Evolutionary conservation across 2,888 invertebrate species (phyloP).

Genomic region (Megamerina dolium): DNA sequence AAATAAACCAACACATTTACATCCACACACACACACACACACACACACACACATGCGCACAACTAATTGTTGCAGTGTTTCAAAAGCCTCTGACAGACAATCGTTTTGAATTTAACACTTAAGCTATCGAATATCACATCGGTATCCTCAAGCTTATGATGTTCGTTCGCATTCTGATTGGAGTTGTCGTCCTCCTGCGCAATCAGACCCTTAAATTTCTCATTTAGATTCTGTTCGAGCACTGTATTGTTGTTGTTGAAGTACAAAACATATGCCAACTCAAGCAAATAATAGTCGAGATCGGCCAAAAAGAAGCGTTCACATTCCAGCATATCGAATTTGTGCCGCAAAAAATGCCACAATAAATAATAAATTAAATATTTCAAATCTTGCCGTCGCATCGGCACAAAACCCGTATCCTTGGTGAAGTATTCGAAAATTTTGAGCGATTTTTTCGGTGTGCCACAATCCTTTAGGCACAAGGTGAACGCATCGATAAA

Average conservation of each 20-base stretch:
- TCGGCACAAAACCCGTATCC: conserved; percentile 48
- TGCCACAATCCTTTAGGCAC: conserved; percentile 41
- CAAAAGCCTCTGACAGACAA: conserved; percentile 46
- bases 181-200: conserved; percentile 12
- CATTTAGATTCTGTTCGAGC: conserved; percentile 43
- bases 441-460: conserved; percentile 40
- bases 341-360: conserved; percentile 41
- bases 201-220: conserved; percentile 43
- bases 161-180: conserved; percentile 26
- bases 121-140: conserved; percentile 48
- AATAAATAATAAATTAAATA: conserved; percentile 48
- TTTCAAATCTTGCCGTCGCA: conserved; percentile 46
- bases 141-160: conserved; percentile 39
- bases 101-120: conserved; percentile 47
- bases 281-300: conserved; percentile 47
- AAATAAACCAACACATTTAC: too few relatives aligned
- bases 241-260: conserved; percentile 48
- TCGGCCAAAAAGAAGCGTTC: conserved; percentile 47
- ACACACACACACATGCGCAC: too few relatives aligned
- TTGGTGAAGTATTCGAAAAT: conserved; percentile 50
- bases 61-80: conserved; percentile 41
- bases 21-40: too few relatives aligned
- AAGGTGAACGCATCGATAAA: conserved; percentile 47
- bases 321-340: conserved; percentile 43
- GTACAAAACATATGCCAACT: conserved; percentile 47